A percentile compares a stretch with the other conserved stretches of the same genome.
Conservation (phyloP, 2,113 vertebrate species). For the Turnix velox region DNA sequence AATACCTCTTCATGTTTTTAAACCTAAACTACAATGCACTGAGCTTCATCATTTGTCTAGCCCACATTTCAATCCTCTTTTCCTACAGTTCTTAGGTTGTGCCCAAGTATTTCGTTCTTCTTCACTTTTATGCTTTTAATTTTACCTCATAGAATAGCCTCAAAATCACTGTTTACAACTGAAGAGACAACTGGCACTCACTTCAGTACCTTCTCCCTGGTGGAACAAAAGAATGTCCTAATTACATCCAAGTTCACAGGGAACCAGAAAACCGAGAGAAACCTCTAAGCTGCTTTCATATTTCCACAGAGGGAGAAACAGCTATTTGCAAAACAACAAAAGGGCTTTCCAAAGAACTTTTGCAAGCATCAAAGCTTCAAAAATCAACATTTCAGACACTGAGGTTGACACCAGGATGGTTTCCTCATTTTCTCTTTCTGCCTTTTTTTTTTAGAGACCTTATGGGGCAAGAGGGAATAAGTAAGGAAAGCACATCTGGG, state of each 20-base stretch:
- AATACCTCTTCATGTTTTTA: background rate
- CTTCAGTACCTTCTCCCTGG: background rate
- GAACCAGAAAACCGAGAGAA: background rate
- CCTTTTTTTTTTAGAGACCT: background rate
- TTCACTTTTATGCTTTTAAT: constrained; percentile 21
- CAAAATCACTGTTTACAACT: background rate
- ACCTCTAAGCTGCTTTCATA: background rate
- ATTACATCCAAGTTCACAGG: background rate
- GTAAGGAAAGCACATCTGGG: background rate
- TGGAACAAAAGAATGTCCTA: background rate
- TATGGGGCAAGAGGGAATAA: background rate
- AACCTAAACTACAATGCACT: background rate
- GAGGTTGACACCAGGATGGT: background rate
- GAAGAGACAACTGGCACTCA: background rate
- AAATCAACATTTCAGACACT: background rate
- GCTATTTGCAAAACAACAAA: background rate
- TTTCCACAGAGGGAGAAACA: background rate
- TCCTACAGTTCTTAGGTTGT: background rate
- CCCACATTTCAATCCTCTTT: background rate
- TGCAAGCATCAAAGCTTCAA: background rate
- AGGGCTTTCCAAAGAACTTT: background rate
- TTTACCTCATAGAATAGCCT: background rate
- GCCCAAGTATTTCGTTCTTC: background rate
- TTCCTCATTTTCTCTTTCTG: background rate
- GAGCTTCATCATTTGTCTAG: background rate